Percentiles rank a stretch among this genome's conserved stretches.
Conservation (phyloP, 2,797 vertebrate genomes). For the Pteronotus mesoamericanus region DNA sequence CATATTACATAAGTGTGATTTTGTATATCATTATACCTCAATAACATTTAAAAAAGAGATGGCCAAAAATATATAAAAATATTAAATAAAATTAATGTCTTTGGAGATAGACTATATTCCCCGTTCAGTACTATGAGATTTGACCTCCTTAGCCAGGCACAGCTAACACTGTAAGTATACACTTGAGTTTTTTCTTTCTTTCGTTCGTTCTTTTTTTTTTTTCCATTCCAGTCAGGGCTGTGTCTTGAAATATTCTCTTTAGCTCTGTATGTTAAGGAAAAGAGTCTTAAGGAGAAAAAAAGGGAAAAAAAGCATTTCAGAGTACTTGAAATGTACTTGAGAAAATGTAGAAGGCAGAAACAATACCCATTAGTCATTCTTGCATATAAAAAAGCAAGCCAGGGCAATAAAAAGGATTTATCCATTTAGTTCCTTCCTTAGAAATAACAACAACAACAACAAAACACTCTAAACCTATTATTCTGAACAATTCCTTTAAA, state of each 20-base stretch:
- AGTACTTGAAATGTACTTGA: constrained; percentile 44
- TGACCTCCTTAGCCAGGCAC: background rate
- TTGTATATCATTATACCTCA: background rate
- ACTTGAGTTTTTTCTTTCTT: background rate
- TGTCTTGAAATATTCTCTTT: background rate
- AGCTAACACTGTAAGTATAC: background rate
- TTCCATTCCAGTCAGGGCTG: background rate
- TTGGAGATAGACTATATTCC: constrained; percentile 23
- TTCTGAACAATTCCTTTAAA: constrained; percentile 59
- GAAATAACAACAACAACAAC: constrained; percentile 37
- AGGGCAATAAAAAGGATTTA: constrained; percentile 13
- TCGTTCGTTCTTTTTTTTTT: background rate
- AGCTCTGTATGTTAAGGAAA: background rate
- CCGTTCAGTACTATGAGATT: background rate
- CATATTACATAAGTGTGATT: background rate
- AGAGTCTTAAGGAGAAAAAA: background rate
- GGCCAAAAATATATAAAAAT: background rate
- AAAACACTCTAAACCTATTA: background rate
- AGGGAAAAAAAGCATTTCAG: constrained; percentile 28
- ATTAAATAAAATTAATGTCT: constrained; percentile 44
- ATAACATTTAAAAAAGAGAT: background rate
- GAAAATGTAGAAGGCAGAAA: constrained; percentile 21
- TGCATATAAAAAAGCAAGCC: background rate
- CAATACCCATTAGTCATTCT: constrained; percentile 18
- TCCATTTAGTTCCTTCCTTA: constrained; percentile 1